Percentiles rank a stretch among this genome's conserved stretches.
Conservation (phyloP, 2,888 invertebrate species). For the Sesia apiformis region DNA sequence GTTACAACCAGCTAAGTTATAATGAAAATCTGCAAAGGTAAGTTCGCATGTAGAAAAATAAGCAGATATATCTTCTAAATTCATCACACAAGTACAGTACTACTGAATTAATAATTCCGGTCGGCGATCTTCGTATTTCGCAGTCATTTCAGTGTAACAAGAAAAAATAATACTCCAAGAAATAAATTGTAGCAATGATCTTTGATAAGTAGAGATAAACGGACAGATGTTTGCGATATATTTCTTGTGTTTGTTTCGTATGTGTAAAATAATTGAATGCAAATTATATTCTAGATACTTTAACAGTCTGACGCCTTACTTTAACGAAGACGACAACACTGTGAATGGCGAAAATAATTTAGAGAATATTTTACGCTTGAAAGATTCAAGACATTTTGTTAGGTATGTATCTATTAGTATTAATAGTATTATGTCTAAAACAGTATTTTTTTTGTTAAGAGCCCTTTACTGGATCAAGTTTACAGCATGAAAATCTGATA, state of each 20-base stretch:
- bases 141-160: no score
- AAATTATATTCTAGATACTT: slow-evolving; percentile 30
- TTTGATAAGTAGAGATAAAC: no score
- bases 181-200: no score
- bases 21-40: slow-evolving; percentile 85
- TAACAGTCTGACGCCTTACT: slow-evolving; percentile 24
- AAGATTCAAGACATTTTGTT: slow-evolving; percentile 3
- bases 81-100: no score
- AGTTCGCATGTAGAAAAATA: neutral
- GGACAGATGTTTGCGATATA: no score
- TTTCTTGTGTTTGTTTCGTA: no score
- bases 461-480: no score
- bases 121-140: no score
- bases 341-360: slow-evolving; percentile 12
- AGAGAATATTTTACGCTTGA: slow-evolving; percentile 10
- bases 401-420: slow-evolving; percentile 13
- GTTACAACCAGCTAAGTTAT: slow-evolving; percentile 90
- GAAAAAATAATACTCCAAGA: no score
- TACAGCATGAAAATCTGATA: no score
- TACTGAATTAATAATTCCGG: no score
- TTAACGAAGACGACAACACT: slow-evolving; percentile 17
- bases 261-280: neutral
- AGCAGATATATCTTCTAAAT: no score
- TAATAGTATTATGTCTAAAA: neutral
- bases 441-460: neutral